Evolutionary conservation across 2,888 invertebrate species (phyloP).

Genomic region (Oscheius sp.): DNA sequence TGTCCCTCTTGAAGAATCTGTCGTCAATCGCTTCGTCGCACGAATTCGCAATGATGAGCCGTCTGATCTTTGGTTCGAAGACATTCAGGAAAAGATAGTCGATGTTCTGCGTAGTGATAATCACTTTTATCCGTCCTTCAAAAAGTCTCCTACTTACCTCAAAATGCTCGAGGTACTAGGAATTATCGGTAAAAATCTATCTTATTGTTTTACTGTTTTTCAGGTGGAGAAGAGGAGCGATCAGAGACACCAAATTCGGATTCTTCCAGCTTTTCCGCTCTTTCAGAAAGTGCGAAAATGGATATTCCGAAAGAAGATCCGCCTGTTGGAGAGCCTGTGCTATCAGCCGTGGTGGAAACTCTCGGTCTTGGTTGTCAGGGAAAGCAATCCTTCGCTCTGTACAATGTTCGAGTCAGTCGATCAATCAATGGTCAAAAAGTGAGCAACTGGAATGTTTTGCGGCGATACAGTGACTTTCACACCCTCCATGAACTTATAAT

Average conservation of each 20-base stretch:
- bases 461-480: constrained; percentile 92
- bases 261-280: constrained; percentile 11
- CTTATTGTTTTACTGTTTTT: not conserved
- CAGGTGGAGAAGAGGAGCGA: constrained; percentile 19
- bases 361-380: constrained; percentile 69
- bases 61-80: constrained; percentile 84
- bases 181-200: constrained; percentile 72
- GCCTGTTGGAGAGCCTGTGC: constrained; percentile 35
- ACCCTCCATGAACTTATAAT: constrained; percentile 85
- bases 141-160: constrained; percentile 78
- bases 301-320: constrained; percentile 15
- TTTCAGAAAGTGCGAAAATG: constrained; percentile 3
- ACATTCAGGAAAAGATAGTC: constrained; percentile 76
- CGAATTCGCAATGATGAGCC: constrained; percentile 78
- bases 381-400: constrained; percentile 67
- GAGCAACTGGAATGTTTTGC: constrained; percentile 83
- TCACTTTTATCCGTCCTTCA: constrained; percentile 78
- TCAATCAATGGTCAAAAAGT: constrained; percentile 43
- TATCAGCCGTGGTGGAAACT: constrained; percentile 57
- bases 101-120: constrained; percentile 75
- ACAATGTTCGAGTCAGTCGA: constrained; percentile 63
- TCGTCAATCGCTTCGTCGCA: constrained; percentile 77
- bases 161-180: constrained; percentile 80
- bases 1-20: constrained; percentile 77
- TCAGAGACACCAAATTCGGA: constrained; percentile 30